A percentile compares a stretch with the other conserved stretches of the same genome.
phyloP scores from a whole-genome alignment of 2,797 vertebrate species.

The Parauchenoglanis punctatus region DNA sequence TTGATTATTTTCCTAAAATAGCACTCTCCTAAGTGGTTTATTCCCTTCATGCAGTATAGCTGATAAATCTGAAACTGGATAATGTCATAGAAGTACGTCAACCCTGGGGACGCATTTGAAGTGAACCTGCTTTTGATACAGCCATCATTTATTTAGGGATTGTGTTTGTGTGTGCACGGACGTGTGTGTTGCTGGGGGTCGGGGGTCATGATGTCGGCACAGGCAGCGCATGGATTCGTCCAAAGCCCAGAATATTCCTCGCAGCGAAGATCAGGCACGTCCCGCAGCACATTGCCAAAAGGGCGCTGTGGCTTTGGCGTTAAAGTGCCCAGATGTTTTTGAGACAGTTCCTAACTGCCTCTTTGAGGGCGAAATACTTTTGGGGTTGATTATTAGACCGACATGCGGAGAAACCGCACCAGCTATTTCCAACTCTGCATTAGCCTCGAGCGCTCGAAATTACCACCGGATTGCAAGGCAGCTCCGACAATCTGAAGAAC shows the following conservation, averaged over 20 bases:
- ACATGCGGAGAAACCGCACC: conserved; percentile 29
- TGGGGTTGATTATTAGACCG: conserved; percentile 49
- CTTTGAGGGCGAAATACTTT: conserved; percentile 45
- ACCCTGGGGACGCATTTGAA: neutral
- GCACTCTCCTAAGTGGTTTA: neutral
- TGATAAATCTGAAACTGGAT: neutral
- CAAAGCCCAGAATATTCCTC: neutral
- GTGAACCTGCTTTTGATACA: neutral
- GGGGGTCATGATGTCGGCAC: conserved; percentile 12
- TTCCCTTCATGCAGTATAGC: neutral
- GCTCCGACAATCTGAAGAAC: conserved; percentile 39
- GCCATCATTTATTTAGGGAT: neutral
- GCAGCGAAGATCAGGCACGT: neutral
- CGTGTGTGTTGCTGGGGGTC: neutral
- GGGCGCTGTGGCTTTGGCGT: conserved; percentile 38
- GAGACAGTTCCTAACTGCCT: conserved; percentile 47
- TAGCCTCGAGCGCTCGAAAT: conserved; percentile 7
- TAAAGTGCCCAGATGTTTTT: conserved; percentile 39
- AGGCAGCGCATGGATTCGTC: neutral
- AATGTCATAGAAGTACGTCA: neutral
- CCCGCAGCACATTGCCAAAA: conserved; percentile 12
- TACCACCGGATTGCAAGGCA: conserved; percentile 9
- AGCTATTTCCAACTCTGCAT: conserved; percentile 39
- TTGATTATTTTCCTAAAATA: neutral
- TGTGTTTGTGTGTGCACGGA: neutral